Base-by-base conservation (phyloP, 2,113 vertebrate species). In the Notiomystis cincta region DNA sequence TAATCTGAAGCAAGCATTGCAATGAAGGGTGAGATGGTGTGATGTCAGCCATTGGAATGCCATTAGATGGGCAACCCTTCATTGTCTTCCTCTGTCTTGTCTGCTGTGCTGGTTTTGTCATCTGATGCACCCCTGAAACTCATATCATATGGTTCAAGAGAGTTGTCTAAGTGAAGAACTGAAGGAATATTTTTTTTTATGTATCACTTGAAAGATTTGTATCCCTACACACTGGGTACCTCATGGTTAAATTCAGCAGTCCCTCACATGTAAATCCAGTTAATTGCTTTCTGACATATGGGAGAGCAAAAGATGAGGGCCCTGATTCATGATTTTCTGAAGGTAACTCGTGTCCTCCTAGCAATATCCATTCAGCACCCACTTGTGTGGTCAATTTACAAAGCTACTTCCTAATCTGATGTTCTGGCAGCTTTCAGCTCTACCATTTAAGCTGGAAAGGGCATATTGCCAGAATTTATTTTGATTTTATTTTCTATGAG, bases 91-190 rank as follows among this genome's bases (percentile, higher is more conserved):
- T 65, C 37, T 16, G 82, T 53, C 22, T 81, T 56, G 28, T 89
- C 95, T 78, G 67, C 82, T 65, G 69, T 77, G 62, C 73, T 88
- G 51, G 96, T 96, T 90, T 98, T 99, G 97, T 98, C 97, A 53
- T 98, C 98, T 44, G 97, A 97, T 12, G 62, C 78, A 13, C 97
- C 94, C 27, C 98, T 98, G 56, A 96, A 98, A 77, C 67, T 96
- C 22, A 33, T 58, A 95, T 98, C 94, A 69, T 96, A 92, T 92
- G 98, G 97, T 97, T 92, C 96, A 56, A 97, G 70, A 80, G 97
- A 40, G 95, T 98, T 98, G 95, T 99, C 98, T 89, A 99, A 95
- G 86, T 98, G 95, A 64, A 98, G 98, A 96, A 99, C 99, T 99
- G 76, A 95, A 98, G 89, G 40, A 42, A n/a, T n/a, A n/a, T n/a